Evolutionary conservation across 2,797 vertebrate species (phyloP).

Genomic region (Thaleichthys pacificus): DNA sequence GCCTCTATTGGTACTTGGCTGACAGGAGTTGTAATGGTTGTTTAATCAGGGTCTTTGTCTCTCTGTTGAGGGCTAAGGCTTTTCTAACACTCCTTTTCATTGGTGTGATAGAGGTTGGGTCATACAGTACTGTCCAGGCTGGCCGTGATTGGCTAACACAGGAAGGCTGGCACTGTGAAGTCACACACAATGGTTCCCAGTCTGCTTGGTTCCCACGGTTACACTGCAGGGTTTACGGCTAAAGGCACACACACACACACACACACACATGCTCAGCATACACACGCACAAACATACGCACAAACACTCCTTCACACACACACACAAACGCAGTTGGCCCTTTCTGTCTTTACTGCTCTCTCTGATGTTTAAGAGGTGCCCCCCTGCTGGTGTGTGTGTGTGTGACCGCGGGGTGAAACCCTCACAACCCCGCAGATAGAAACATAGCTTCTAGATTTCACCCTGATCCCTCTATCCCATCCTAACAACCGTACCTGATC

Average conservation of each 20-base stretch:
- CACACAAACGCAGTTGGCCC: background rate
- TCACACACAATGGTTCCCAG: background rate
- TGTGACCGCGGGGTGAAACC: background rate
- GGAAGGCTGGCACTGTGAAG: background rate
- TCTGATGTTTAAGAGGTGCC: background rate
- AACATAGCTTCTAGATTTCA: too few relatives aligned
- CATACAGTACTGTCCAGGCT: background rate
- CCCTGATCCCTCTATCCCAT: background rate
- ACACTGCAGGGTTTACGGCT: too few relatives aligned
- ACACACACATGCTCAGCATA: background rate
- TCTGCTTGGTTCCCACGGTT: background rate
- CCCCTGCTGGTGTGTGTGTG: background rate
- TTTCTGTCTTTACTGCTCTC: background rate
- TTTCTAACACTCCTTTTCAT: background rate
- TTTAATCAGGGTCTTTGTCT: background rate
- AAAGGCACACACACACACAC: background rate
- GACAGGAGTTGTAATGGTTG: background rate
- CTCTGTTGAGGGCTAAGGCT: background rate
- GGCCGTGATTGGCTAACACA: background rate
- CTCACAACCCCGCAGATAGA: too few relatives aligned
- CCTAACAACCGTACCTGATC: background rate
- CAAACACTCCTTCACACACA: background rate
- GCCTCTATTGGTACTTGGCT: background rate
- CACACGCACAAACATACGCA: background rate
- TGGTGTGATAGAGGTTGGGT: background rate